phyloP scores from a whole-genome alignment of 2,888 invertebrate species.

The Agonum fuliginosum region DNA sequence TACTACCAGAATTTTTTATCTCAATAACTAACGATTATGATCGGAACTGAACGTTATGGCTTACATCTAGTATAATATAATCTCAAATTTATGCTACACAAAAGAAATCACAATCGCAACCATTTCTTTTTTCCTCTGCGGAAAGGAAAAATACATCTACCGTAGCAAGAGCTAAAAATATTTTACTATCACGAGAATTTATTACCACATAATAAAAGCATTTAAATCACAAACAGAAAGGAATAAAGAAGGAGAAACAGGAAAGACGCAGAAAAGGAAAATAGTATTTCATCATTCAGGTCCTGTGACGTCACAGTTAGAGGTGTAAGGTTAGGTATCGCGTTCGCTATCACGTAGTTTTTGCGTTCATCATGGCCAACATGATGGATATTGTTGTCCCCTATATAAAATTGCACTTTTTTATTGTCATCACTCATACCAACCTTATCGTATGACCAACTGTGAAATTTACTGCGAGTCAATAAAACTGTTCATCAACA shows the following conservation, averaged over 20 bases:
- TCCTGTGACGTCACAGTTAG: conserved; percentile 15
- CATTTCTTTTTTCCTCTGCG: background rate
- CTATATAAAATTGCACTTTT: conserved; percentile 53
- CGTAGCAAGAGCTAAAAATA: conserved; percentile 27
- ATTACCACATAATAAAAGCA: conserved; percentile 27
- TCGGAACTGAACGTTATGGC: too few relatives aligned
- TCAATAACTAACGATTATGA: too few relatives aligned
- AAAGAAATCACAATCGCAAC: background rate
- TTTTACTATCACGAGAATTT: conserved; percentile 12
- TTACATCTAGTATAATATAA: background rate
- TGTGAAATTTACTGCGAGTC: conserved; percentile 30
- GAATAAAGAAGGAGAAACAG: conserved; percentile 8
- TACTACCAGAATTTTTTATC: too few relatives aligned
- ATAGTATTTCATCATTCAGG: conserved; percentile 31
- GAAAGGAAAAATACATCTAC: background rate
- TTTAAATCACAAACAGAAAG: conserved; percentile 40
- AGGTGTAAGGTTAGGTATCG: conserved; percentile 20
- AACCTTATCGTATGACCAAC: conserved; percentile 31
- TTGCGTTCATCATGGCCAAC: conserved; percentile 49
- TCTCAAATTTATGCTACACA: background rate
- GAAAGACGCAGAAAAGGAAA: background rate
- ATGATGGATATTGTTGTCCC: conserved; percentile 55
- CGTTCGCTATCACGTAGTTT: conserved; percentile 43
- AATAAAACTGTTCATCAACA: conserved; percentile 28
- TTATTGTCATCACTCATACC: conserved; percentile 52